phyloP scores from a whole-genome alignment of 2,113 vertebrate genomes.

The Actenoides lindsayi region DNA sequence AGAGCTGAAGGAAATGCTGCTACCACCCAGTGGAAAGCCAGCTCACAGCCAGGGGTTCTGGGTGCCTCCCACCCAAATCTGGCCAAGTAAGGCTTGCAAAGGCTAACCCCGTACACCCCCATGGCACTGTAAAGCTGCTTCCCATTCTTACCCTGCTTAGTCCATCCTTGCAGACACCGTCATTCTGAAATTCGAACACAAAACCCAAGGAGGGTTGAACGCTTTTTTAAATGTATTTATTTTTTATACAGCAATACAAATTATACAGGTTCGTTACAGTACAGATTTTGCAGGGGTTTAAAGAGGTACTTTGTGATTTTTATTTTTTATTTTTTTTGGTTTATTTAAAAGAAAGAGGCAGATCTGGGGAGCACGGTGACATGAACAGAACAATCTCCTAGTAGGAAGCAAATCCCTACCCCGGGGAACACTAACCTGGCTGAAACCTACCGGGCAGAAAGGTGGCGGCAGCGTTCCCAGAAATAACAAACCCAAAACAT shows the following conservation, averaged over 20 bases:
- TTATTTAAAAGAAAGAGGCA: constrained; percentile 38
- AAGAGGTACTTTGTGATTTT: constrained; percentile 38
- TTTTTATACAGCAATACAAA: constrained; percentile 59
- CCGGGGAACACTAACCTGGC: background rate
- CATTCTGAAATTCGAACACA: background rate
- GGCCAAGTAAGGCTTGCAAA: background rate
- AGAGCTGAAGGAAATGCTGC: background rate
- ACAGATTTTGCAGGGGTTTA: constrained; percentile 36
- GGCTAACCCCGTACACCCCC: background rate
- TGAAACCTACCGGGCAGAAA: background rate
- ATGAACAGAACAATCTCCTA: background rate
- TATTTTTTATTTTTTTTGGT: constrained; percentile 32
- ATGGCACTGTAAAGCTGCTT: accelerated
- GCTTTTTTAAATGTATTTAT: constrained; percentile 5
- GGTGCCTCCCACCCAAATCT: background rate
- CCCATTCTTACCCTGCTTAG: background rate
- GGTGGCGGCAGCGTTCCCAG: background rate
- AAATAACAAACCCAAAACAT: background rate
- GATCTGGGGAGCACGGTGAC: constrained; percentile 21
- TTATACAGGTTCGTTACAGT: constrained; percentile 45
- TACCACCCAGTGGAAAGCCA: constrained; percentile 33
- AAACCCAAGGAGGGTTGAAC: background rate
- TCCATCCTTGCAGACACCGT: background rate
- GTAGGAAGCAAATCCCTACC: constrained; percentile 16
- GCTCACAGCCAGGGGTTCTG: background rate